These are phyloP conservation scores for Heliothis peltigera DNA, from an alignment of 2,888 invertebrate species.

Conservation along the genomic window DNA sequence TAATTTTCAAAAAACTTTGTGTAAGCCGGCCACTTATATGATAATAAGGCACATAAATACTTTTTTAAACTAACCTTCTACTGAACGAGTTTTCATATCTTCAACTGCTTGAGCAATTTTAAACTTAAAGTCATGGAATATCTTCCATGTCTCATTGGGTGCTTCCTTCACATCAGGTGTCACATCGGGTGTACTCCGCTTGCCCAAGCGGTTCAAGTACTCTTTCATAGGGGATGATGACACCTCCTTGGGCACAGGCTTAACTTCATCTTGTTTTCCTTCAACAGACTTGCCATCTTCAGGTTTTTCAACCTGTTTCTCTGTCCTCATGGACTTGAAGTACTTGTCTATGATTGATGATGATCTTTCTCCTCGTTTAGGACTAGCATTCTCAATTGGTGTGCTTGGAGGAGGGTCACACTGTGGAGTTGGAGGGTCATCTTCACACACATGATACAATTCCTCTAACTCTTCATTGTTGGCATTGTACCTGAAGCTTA, in stretches of 20 bases:
- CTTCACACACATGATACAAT: conserved; percentile 91
- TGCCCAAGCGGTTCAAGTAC: conserved; percentile 90
- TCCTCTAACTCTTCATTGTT: conserved; percentile 94
- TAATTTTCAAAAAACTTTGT: neutral
- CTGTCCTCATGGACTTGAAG: conserved; percentile 83
- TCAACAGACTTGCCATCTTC: conserved; percentile 75
- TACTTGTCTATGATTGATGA: conserved; percentile 87
- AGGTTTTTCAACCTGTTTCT: conserved; percentile 77
- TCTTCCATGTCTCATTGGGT: conserved; percentile 92
- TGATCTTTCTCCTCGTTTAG: conserved; percentile 84
- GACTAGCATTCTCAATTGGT: conserved; percentile 81
- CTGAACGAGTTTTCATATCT: conserved; percentile 93
- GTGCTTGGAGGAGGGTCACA: conserved; percentile 78
- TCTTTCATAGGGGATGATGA: conserved; percentile 89
- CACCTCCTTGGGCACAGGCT: conserved; percentile 76
- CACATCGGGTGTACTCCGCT: conserved; percentile 91
- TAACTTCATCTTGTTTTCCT: conserved; percentile 74
- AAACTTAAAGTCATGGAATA: conserved; percentile 93
- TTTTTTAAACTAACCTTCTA: conserved; percentile 82
- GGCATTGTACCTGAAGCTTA: conserved; percentile 93
- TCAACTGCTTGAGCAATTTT: conserved; percentile 94
- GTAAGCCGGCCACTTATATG: neutral
- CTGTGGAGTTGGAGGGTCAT: conserved; percentile 87
- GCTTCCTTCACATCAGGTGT: conserved; percentile 80
- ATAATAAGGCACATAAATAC: neutral